Evolutionary conservation across 1,140 invertebrate species (phyloP).

Genomic region (Homalodisca vitripennis): DNA sequence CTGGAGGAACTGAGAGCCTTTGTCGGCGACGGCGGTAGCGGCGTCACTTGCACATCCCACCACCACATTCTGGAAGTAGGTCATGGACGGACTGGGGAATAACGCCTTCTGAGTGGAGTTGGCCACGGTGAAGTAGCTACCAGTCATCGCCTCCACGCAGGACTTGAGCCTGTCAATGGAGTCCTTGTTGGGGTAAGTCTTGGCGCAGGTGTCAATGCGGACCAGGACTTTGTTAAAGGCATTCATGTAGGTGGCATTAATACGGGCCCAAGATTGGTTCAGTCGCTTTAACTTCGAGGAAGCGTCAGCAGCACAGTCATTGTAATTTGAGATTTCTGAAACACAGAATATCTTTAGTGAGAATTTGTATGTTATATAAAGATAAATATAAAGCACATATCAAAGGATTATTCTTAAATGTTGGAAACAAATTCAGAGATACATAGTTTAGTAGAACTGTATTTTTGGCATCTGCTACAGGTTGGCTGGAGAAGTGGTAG

Average conservation of each 20-base stretch:
- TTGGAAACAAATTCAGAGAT: too few species aligned
- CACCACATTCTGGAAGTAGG: neutral
- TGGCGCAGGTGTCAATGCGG: neutral
- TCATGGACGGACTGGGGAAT: constrained; percentile 2
- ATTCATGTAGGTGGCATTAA: neutral
- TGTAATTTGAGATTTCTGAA: neutral
- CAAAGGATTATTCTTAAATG: neutral
- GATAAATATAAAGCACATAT: neutral
- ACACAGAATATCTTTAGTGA: too few species aligned
- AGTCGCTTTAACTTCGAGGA: neutral
- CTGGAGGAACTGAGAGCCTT: neutral
- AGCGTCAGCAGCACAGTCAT: neutral
- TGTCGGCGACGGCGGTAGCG: neutral
- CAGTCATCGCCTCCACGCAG: neutral
- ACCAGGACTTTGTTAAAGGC: neutral
- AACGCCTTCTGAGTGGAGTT: neutral
- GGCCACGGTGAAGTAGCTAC: neutral
- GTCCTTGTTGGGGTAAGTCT: neutral
- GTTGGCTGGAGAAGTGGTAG: too few species aligned
- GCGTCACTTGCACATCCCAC: neutral
- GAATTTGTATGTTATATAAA: too few species aligned
- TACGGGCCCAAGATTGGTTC: neutral
- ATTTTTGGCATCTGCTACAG: too few species aligned
- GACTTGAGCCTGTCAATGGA: neutral
- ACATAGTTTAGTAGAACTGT: too few species aligned